Base-by-base conservation (phyloP, 2,113 vertebrate genomes). In the Electrona antarctica region DNA sequence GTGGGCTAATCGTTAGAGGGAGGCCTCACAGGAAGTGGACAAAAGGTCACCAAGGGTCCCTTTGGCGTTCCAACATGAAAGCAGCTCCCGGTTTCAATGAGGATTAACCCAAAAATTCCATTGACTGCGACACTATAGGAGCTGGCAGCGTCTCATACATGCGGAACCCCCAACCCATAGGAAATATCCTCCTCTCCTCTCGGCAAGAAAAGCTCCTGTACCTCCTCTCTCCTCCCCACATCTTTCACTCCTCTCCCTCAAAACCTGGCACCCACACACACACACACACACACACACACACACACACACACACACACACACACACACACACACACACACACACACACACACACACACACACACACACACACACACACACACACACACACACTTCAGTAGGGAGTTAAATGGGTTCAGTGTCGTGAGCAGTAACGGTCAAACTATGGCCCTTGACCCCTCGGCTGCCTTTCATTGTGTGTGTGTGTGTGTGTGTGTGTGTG, bases 1-100 rank as follows among this genome's bases (percentile, higher is more conserved):
- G 70, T 78, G 85, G 86, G 90, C 90, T 93, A 92, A 92, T 93
- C 79, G 85, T 91, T 90, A 85, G 82, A 89, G 88, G 71, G 73
- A 79, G 77, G 85, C 79, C 85, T 92, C 88, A 93, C 91, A 91
- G 85, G 83, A 86, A 85, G 82, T 86, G 90, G 88, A 93, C 92
- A 93, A 93, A 93, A 90, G 92, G 88, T 94, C 92, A 93, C 59
- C 51, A 79, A 77, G 85, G 92, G 91, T 92, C 91, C 90, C 84
- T 91, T 87, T 91, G 88, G 86, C 86, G 73, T 88, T 76, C 79
- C 85, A 80, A 91, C 89, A 91, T 93, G 85, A 93, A 92, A 93
- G 88, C 84, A 84, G 87, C 78, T 90, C 86, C 87, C 78, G 86
- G 87, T 93, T 92, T 93, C 91, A 91, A 91, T 92, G 85, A 92